Percentiles rank a stretch among this genome's conserved stretches.
Conservation (phyloP, 2,113 vertebrate genomes). For the Patagioenas fasciata region DNA sequence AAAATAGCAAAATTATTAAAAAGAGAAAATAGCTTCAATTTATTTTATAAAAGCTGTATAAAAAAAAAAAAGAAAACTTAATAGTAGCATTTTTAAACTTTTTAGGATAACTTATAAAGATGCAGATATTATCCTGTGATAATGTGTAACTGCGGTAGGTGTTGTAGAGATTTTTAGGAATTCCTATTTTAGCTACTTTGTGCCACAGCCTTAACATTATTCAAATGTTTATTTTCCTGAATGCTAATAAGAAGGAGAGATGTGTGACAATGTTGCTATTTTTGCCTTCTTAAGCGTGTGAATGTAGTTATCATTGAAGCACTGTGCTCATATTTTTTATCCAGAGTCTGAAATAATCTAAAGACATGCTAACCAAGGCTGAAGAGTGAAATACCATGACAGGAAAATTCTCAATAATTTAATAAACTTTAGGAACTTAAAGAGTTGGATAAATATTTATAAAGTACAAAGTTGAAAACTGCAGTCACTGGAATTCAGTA, state of each 20-base stretch:
- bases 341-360: background rate
- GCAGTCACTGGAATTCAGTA: conserved; percentile 15
- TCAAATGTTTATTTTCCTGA: background rate
- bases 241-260: background rate
- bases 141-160: background rate
- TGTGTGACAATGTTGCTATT: background rate
- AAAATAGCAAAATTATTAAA: background rate
- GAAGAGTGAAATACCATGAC: background rate
- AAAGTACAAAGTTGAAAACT: conserved; percentile 16
- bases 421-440: background rate
- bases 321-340: background rate
- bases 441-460: conserved; percentile 56
- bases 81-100: background rate
- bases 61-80: background rate
- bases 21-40: background rate
- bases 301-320: background rate
- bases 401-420: conserved; percentile 11
- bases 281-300: background rate
- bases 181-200: background rate
- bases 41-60: background rate
- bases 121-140: background rate
- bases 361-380: background rate
- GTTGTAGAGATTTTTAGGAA: background rate
- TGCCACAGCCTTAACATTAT: background rate
- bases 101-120: background rate